phyloP scores from a whole-genome alignment of 1,140 invertebrate genomes.

The Chrysoperla carnea region DNA sequence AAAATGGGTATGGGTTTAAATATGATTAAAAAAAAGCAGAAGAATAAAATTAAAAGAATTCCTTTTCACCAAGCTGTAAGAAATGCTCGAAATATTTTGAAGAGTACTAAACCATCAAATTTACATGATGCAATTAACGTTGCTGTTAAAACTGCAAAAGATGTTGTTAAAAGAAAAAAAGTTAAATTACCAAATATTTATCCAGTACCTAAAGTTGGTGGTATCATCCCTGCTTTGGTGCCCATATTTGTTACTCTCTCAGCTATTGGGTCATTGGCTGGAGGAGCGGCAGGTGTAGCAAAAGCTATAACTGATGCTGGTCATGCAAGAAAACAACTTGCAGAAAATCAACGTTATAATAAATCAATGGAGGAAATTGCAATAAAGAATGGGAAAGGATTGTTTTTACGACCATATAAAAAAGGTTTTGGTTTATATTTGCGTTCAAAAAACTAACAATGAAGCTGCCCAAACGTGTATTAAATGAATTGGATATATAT shows the following conservation, averaged over 20 bases:
- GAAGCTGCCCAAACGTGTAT: too few species aligned
- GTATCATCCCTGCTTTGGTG: conserved; percentile 15
- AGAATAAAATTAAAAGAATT: conserved; percentile 4
- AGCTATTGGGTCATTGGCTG: conserved; percentile 15
- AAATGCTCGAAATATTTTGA: too few species aligned
- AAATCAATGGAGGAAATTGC: conserved; percentile 15
- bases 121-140: conserved; percentile 5
- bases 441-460: too few species aligned
- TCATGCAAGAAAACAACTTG: conserved; percentile 11
- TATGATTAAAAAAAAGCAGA: conserved; percentile 4
- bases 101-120: too few species aligned
- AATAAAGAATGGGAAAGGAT: conserved; percentile 12
- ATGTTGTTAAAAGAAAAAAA: conserved; percentile 5
- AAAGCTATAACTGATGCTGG: conserved; percentile 17
- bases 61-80: too few species aligned
- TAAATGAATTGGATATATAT: too few species aligned
- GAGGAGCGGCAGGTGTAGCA: conserved; percentile 14
- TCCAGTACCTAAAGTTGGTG: conserved; percentile 17
- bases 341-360: conserved; percentile 17
- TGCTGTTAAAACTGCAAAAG: conserved; percentile 6
- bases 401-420: conserved; percentile 19
- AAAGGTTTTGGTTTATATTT: conserved; percentile 12
- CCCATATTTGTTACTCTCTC: conserved; percentile 20
- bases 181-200: conserved; percentile 14
- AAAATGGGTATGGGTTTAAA: conserved; percentile 15